Base-by-base conservation (phyloP, 2,113 vertebrate genomes). In the Tupaia chinensis region DNA sequence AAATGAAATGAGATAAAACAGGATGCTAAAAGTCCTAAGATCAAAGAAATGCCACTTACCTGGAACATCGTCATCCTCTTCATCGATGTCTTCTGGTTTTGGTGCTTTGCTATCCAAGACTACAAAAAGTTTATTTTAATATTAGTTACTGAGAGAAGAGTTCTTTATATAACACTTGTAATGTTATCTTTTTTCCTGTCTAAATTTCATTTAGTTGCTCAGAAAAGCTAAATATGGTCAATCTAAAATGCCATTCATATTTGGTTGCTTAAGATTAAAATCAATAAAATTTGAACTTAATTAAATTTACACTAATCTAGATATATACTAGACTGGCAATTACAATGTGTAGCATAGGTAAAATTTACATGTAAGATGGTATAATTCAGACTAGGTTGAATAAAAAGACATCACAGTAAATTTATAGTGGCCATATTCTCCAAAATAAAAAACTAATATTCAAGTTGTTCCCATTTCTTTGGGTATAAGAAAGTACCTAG, bases 41-140 rank as follows among this genome's bases (percentile, higher is more conserved):
- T 15, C 58, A 54, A 90, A 66, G 53, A 93, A 54, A 3, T 9
- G 89, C 61, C 72, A 92, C 97, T 85, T 98, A 99, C 99, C 99
- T 98, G 99, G 99, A 98, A 99, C 99, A 91, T 99, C 99, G 87
- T 99, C 99, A 96, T 99, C 99, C 97, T 99, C 99, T 98, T 99
- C 99, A 97, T 99, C 99, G 92, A 99, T 99, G 98, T 99, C 99
- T 98, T 99, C 99, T 96, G 99, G 99, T 98, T 99, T 99, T 92
- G 99, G 99, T 97, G 99, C 98, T 99, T 99, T 99, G 98, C 99
- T 99, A 96, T 99, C 99, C 98, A 99, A 98, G 96, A 99, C 99
- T 99, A 63, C 0, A 97, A 98, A 97, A 95, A 89, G 29, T 90
- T 96, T 65, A 91, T 93, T 91, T 96, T 80, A 93, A 32, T 68